phyloP scores from a whole-genome alignment of 2,888 invertebrate genomes.

The Rhimphoctona megacephalus region DNA sequence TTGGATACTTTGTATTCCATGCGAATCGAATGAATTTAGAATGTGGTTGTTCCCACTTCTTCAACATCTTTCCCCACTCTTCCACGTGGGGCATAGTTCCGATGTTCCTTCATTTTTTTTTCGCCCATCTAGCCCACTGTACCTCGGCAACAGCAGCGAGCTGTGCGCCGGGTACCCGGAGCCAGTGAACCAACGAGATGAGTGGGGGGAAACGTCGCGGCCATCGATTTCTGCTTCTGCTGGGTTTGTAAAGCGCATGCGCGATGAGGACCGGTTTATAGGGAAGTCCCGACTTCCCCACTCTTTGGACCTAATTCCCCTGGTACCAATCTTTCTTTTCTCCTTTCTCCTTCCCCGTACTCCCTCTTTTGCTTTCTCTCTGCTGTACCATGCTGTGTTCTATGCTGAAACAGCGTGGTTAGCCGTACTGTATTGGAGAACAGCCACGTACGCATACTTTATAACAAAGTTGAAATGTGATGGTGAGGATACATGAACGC shows the following conservation, averaged over 20 bases:
- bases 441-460: constrained; percentile 30
- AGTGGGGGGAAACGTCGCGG: constrained; percentile 72
- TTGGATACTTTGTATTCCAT: constrained; percentile 63
- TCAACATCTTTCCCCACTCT: constrained; percentile 23
- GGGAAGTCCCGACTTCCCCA: constrained; percentile 52
- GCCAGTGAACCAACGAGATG: constrained; percentile 59
- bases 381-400: constrained; percentile 26
- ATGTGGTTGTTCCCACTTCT: constrained; percentile 48
- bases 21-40: constrained; percentile 60
- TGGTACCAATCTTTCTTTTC: constrained; percentile 61
- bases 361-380: constrained; percentile 18
- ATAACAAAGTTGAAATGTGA: constrained; percentile 25
- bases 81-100: constrained; percentile 32
- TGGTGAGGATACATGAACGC: constrained; percentile 49
- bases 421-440: constrained; percentile 50
- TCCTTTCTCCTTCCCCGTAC: constrained; percentile 1
- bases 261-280: constrained; percentile 48
- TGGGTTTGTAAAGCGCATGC: constrained; percentile 55
- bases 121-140: constrained; percentile 1
- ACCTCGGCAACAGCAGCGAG: constrained; percentile 44
- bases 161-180: constrained; percentile 60
- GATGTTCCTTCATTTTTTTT: constrained; percentile 59
- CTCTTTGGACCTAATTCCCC: constrained; percentile 60
- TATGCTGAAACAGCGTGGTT: constrained; percentile 50
- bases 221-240: constrained; percentile 80